Percentiles rank a stretch among this genome's conserved stretches.
Evolutionary conservation across 2,888 invertebrate genomes (phyloP).

Genomic region (Anarsia innoxiella): DNA sequence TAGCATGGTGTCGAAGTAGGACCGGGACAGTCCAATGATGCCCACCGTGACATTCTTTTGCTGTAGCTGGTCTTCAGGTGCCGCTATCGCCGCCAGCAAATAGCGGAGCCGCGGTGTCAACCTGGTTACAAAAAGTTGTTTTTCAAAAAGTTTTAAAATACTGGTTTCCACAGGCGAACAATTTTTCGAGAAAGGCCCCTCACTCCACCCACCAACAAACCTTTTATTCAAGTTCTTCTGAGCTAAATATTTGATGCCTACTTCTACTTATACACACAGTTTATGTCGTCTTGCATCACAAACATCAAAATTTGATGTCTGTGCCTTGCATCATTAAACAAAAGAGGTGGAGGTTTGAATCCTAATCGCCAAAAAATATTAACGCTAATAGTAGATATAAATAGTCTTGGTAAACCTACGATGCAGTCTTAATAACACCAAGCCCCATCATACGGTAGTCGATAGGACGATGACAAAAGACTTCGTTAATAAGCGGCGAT

Average conservation of each 20-base stretch:
- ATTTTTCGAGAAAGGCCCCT: neutral
- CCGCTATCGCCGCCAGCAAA: neutral
- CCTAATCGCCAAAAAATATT: neutral
- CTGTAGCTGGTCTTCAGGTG: neutral
- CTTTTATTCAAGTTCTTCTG: too few relatives aligned
- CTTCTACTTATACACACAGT: neutral
- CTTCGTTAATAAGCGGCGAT: constrained; percentile 76
- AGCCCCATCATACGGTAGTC: constrained; percentile 76
- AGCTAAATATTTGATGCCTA: too few relatives aligned
- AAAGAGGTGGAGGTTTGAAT: neutral
- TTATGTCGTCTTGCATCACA: neutral
- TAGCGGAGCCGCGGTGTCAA: neutral
- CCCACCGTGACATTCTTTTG: constrained; percentile 42
- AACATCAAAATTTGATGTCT: neutral
- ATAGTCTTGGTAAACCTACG: neutral
- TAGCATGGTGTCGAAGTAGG: constrained; percentile 67
- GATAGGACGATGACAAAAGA: constrained; percentile 70
- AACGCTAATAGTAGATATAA: neutral
- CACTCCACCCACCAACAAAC: too few relatives aligned
- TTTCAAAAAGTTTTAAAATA: neutral
- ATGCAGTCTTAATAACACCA: constrained; percentile 49
- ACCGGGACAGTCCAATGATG: constrained; percentile 66
- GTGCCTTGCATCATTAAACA: neutral
- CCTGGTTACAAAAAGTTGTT: neutral
- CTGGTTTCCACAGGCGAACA: too few relatives aligned